Base-by-base conservation (phyloP, 2,113 vertebrate species). In the Nannospalax galili region DNA sequence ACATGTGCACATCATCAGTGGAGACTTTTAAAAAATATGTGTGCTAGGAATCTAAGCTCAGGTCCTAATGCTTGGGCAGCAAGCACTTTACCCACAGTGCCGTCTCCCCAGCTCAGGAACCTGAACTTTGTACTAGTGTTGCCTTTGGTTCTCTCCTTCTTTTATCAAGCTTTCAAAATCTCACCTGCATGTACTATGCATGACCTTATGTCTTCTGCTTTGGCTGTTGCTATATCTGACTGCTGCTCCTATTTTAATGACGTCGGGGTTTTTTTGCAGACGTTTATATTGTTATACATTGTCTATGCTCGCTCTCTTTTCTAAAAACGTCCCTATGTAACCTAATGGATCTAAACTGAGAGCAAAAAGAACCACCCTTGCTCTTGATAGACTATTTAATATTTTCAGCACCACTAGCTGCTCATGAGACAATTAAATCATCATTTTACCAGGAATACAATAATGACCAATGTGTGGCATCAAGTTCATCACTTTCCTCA, bases 131-230 rank as follows among this genome's bases (percentile, higher is more conserved):
- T 35, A 17, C 30, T 7, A 11, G 12, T 32, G 26, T 15, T 48
- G 5, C 62, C 17, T 15, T 67, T 7, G 28, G 45, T 42, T 16
- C 45, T 75, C 28, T 60, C 10, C 58, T 11, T 2, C 5, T 84
- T 72, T 65, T 81, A 82, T 77, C 91, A 73, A 77, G 64, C 24
- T 62, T 77, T 78, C 52, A 89, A 81, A 77, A 40, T 35, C 20
- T 78, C 24, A 88, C 64, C 64, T 84, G 90, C 62, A 56, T 89
- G 3, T 24, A 28, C 85, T 58, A 62, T 26, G 35, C 56, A 2
- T 64, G 40, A 74, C 45, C 35, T 94, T 75, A 78, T 85, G 93
- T 86, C 24, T 86, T 92, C 9, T 78, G 69, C 62, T 77, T 81
- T 84, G 37, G 40, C 19, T 52, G 24, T 60, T 96, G 69, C 56